phyloP scores from a whole-genome alignment of 2,888 invertebrate genomes.

The Meta bourneti region DNA sequence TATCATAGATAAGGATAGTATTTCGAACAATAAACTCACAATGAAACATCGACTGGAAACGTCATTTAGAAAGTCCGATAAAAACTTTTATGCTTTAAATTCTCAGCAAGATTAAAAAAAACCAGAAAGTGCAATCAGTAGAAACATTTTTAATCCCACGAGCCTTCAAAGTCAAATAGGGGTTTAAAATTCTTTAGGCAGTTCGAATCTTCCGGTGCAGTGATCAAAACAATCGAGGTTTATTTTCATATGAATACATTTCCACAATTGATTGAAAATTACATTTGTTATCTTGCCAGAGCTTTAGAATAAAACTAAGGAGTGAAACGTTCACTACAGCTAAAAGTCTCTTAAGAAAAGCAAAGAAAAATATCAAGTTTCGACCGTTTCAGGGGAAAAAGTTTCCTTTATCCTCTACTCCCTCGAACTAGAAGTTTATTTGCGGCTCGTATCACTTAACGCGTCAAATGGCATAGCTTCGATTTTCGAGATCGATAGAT shows the following conservation, averaged over 20 bases:
- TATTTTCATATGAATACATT: conserved; percentile 40
- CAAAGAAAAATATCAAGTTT: conserved; percentile 57
- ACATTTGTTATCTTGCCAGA: conserved; percentile 4
- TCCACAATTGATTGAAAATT: conserved; percentile 7
- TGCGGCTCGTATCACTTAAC: conserved; percentile 60
- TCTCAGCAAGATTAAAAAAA: too few species aligned
- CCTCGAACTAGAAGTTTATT: conserved; percentile 56
- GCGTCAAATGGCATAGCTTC: conserved; percentile 45
- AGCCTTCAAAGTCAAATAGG: background rate
- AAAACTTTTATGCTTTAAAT: too few species aligned
- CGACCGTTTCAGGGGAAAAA: conserved; percentile 35
- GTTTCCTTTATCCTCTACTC: conserved; percentile 26
- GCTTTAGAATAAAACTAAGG: conserved; percentile 2
- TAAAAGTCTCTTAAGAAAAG: conserved; percentile 56
- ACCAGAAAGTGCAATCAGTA: background rate
- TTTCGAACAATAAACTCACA: too few species aligned
- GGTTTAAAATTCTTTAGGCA: conserved; percentile 31
- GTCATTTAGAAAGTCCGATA: too few species aligned
- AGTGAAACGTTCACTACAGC: conserved; percentile 21
- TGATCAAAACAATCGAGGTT: conserved; percentile 44
- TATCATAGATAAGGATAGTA: too few species aligned
- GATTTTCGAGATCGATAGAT: conserved; percentile 63
- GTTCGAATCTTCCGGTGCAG: conserved; percentile 21
- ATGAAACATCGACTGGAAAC: too few species aligned
- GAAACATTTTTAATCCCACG: conserved; percentile 9